Conservation (phyloP, 2,113 vertebrate species). For the Gobiocypris rarus region DNA sequence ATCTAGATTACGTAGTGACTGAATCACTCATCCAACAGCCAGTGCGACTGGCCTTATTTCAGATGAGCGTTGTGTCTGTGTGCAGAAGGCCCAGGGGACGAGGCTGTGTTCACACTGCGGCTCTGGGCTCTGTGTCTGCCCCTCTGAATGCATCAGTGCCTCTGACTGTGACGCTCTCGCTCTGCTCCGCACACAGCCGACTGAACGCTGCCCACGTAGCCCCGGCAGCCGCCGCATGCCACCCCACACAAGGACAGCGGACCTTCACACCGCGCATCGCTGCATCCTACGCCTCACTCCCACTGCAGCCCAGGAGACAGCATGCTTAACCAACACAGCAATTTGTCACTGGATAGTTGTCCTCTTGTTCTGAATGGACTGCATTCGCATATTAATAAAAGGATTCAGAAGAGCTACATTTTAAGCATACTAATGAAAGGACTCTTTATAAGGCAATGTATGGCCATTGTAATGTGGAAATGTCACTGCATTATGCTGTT, state of each 20-base stretch:
- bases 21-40: slow-evolving; percentile 18
- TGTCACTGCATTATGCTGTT: not conserved
- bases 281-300: slow-evolving; percentile 31
- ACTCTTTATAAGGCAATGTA: not conserved
- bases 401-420: not conserved
- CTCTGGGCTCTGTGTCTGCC: not conserved
- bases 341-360: slow-evolving; percentile 18
- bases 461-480: slow-evolving; percentile 14
- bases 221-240: not conserved
- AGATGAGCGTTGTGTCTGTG: not conserved
- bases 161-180: slow-evolving; percentile 1
- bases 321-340: slow-evolving; percentile 10
- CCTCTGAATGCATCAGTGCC: slow-evolving; percentile 28
- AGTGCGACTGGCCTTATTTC: slow-evolving; percentile 26
- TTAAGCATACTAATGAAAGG: slow-evolving; percentile 10
- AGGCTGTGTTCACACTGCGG: not conserved
- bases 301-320: slow-evolving; percentile 24
- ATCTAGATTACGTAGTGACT: too few species aligned
- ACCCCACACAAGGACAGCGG: slow-evolving; percentile 19
- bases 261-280: not conserved
- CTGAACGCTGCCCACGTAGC: not conserved
- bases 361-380: not conserved
- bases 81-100: slow-evolving; percentile 3
- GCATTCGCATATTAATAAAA: slow-evolving; percentile 14
- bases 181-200: not conserved